Base-by-base conservation (phyloP, 2,888 invertebrate genomes). In the Caenorhabditis afra region DNA sequence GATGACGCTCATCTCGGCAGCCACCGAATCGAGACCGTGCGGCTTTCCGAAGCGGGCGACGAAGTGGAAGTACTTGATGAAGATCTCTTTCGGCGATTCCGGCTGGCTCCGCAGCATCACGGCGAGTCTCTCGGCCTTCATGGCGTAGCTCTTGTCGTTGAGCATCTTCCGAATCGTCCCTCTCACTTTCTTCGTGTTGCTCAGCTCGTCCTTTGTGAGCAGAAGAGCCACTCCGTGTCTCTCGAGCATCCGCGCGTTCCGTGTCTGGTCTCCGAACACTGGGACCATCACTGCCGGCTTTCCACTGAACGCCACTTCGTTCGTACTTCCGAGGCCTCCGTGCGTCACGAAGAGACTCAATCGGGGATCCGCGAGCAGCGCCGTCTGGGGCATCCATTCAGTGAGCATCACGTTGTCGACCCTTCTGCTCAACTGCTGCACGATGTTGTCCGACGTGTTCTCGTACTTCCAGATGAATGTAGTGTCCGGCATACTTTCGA, bases 381-480 rank as follows among this genome's bases (percentile, higher is more conserved):
- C 53, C n/a, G 71, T 81, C 49, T 86, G 86, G 3, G 86, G 85
- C 53, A 84, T 70, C 86, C 86, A 86, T 35, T 79, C 81, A 12
- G 71, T 66, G 8, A 85, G 57, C 59, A 75, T 61, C 39, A 86
- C 81, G 58, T 86, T 86, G 18, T 64, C 39, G 37, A 78, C 52
- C n/a, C 59, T 58, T 37, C 76, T 76, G 22, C 59, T 74, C 47
- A 62, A 75, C 39, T 61, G 64, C 22, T 62, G 58, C 47, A 62
- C 59, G 20, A 78, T 64, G 11, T 82, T 79, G 3, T 61, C 41
- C 11, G 65, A 47, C 1, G 74, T 65, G 61, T 74, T 66, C 57
- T 82, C 82, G 58, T 82, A 82, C 66, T 82, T 82, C 82, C 82
- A 82, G 23, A 82, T 82, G 70, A 82, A 82, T 0, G 82, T 79